These are phyloP conservation scores for Cyprinus carpio DNA, from an alignment of 2,113 vertebrate genomes.

Conservation along the genomic window DNA sequence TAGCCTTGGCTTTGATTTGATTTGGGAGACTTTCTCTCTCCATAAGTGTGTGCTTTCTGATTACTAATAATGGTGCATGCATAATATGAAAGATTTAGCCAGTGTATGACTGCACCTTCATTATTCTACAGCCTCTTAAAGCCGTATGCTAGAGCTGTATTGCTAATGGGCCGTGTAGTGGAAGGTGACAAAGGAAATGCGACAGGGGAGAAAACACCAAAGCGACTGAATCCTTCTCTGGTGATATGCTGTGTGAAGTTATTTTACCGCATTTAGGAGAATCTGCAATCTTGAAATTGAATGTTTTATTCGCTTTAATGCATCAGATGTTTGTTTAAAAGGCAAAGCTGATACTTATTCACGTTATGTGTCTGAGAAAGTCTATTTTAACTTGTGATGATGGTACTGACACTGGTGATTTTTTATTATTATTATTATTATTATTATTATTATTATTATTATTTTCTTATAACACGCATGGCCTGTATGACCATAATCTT, in stretches of 20 bases:
- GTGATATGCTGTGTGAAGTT: neutral
- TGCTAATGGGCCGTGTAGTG: conserved; percentile 8
- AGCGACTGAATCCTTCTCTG: neutral
- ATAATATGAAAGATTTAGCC: conserved; percentile 48
- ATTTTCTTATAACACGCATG: neutral
- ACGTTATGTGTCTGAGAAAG: neutral
- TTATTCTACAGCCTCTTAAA: conserved; percentile 50
- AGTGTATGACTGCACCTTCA: conserved; percentile 47
- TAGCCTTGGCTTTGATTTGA: conserved; percentile 18
- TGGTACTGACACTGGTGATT: neutral
- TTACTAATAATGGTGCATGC: conserved; percentile 50
- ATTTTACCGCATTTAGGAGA: neutral
- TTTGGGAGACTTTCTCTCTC: conserved; percentile 3
- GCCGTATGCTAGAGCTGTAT: neutral
- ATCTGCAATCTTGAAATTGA: neutral
- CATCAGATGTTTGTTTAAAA: neutral
- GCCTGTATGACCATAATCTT: neutral
- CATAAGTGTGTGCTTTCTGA: conserved; percentile 38
- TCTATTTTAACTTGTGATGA: neutral
- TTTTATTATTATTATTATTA: neutral
- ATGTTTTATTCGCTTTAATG: neutral
- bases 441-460: neutral
- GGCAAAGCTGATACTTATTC: neutral
- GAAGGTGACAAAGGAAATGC: conserved; percentile 34
- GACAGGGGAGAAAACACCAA: neutral